Percentiles rank a stretch among this genome's conserved stretches.
Evolutionary conservation across 1,140 invertebrate species (phyloP).

Genomic region (Caenorhabditis briggsae): DNA sequence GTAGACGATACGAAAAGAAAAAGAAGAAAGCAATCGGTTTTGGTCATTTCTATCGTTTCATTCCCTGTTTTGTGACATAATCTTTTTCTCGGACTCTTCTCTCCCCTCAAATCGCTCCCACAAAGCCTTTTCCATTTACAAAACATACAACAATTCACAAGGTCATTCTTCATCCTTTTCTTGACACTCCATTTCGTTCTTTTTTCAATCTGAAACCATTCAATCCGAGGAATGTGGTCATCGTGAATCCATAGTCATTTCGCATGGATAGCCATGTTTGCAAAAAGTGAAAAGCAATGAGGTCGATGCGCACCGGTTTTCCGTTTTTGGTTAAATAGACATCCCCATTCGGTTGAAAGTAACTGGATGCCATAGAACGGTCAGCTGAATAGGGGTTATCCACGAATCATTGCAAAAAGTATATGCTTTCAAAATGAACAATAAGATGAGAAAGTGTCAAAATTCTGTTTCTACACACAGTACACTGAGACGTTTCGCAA

Average conservation of each 20-base stretch:
- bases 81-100: constrained; percentile 30
- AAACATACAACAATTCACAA: neutral
- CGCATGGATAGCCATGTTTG: constrained; percentile 33
- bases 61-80: constrained; percentile 53
- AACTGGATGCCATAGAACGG: constrained; percentile 25
- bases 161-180: constrained; percentile 2
- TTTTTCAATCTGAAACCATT: neutral
- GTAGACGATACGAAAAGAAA: constrained; percentile 10
- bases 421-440: neutral
- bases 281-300: constrained; percentile 53
- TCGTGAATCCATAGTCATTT: constrained; percentile 34
- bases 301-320: constrained; percentile 50
- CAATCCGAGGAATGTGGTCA: neutral
- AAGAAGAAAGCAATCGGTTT: constrained; percentile 33
- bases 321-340: constrained; percentile 42
- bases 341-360: neutral
- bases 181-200: neutral
- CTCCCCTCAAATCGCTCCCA: neutral
- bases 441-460: no score
- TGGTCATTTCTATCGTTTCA: constrained; percentile 55
- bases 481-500: no score
- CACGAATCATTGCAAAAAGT: constrained; percentile 8
- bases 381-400: neutral
- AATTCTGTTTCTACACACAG: no score
- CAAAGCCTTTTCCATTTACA: neutral